phyloP scores from a whole-genome alignment of 2,797 vertebrate species.

The Pseudocheirus occidentalis region DNA sequence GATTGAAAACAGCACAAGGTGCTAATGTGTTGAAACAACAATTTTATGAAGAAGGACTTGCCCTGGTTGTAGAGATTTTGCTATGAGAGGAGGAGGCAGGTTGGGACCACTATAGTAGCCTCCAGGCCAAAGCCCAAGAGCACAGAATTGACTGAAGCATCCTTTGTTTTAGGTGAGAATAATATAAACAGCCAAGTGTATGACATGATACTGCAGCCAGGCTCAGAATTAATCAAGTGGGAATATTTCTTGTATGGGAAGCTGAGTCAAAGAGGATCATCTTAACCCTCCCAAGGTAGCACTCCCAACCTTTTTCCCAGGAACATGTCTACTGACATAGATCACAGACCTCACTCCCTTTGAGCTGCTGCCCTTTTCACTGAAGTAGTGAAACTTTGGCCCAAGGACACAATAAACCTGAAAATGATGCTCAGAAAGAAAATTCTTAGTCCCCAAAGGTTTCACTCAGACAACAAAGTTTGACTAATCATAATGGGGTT shows the following conservation, averaged over 20 bases:
- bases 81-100: neutral
- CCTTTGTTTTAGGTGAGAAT: neutral
- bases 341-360: no score
- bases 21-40: neutral
- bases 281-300: neutral
- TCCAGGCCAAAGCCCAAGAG: neutral
- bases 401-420: no score
- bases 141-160: neutral
- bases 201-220: neutral
- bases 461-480: no score
- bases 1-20: neutral
- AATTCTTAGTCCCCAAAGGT: no score
- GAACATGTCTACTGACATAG: no score
- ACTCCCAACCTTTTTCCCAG: no score
- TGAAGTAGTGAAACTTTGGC: neutral
- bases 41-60: neutral
- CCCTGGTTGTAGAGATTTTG: neutral
- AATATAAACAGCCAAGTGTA: neutral
- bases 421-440: no score
- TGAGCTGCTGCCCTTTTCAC: neutral
- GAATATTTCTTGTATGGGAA: neutral
- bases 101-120: neutral
- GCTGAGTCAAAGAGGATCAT: neutral
- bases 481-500: no score
- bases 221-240: neutral